Conservation (phyloP, 2,797 vertebrate genomes). For the Neosilurus hyrtlii region DNA sequence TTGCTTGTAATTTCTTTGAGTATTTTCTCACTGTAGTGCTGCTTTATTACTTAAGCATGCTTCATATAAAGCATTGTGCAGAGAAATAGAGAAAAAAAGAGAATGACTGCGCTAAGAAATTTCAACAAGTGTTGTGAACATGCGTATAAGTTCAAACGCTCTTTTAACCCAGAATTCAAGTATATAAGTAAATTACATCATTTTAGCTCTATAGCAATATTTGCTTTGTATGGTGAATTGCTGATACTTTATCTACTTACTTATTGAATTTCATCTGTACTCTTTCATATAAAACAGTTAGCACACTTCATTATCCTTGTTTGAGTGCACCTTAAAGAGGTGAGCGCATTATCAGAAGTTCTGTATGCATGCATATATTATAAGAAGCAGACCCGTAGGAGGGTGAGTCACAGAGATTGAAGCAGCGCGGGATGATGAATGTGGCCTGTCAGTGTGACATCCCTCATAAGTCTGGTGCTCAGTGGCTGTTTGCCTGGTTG, state of each 20-base stretch:
- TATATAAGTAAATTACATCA: not conserved
- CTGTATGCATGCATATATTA: conserved; percentile 38
- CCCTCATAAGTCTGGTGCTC: conserved; percentile 49
- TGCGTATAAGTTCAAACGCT: not conserved
- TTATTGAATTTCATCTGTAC: not conserved
- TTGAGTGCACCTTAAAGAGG: conserved; percentile 38
- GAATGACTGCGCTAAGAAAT: not conserved
- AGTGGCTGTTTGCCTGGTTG: conserved; percentile 45
- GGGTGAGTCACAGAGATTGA: conserved; percentile 40
- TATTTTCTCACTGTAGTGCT: not conserved
- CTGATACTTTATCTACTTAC: not conserved
- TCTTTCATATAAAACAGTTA: not conserved
- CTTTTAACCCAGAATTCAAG: not conserved
- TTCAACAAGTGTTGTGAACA: not conserved
- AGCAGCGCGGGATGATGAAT: conserved; percentile 50
- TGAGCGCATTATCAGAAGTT: conserved; percentile 29
- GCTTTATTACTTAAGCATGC: not conserved
- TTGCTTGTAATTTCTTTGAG: not conserved
- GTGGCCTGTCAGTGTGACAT: conserved; percentile 45
- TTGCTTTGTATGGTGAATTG: not conserved
- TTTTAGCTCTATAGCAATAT: not conserved
- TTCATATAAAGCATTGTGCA: not conserved
- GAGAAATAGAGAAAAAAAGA: not conserved
- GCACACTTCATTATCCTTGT: conserved; percentile 39
- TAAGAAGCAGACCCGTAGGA: conserved; percentile 32